These are phyloP conservation scores for Lasius fuliginosus DNA, from an alignment of 2,888 invertebrate genomes.

Conservation along the genomic window DNA sequence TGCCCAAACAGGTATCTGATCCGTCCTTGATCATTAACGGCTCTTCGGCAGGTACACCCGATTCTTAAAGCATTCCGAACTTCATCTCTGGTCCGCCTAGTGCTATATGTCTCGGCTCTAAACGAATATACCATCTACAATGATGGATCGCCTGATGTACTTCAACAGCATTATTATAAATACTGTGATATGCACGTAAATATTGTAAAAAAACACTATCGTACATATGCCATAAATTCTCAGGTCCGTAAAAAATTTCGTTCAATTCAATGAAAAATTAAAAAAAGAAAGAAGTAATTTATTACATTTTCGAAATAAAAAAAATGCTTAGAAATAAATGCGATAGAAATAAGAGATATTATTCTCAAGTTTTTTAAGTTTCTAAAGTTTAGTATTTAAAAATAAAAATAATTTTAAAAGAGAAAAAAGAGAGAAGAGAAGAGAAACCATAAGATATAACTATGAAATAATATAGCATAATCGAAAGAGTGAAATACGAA, in stretches of 20 bases:
- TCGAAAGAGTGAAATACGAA: background rate
- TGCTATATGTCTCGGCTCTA: background rate
- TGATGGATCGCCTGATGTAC: background rate
- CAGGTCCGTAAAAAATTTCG: background rate
- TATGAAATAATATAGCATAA: background rate
- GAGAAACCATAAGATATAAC: background rate
- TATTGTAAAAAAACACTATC: constrained; percentile 25
- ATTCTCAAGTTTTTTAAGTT: background rate
- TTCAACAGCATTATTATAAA: background rate
- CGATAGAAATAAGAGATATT: background rate
- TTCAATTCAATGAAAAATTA: background rate
- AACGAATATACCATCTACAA: constrained; percentile 14
- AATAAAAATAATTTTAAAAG: background rate
- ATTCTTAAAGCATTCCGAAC: constrained; percentile 11
- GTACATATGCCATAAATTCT: background rate
- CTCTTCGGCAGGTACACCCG: constrained; percentile 33
- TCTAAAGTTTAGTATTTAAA: background rate
- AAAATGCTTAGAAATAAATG: background rate
- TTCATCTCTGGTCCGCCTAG: background rate
- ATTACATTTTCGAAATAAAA: background rate
- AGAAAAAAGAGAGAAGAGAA: background rate
- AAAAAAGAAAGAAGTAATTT: background rate
- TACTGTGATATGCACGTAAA: constrained; percentile 8
- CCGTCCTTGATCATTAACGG: constrained; percentile 47
- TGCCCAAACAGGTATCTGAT: constrained; percentile 27